phyloP scores from a whole-genome alignment of 2,797 vertebrate genomes.

The Chelonia mydas region DNA sequence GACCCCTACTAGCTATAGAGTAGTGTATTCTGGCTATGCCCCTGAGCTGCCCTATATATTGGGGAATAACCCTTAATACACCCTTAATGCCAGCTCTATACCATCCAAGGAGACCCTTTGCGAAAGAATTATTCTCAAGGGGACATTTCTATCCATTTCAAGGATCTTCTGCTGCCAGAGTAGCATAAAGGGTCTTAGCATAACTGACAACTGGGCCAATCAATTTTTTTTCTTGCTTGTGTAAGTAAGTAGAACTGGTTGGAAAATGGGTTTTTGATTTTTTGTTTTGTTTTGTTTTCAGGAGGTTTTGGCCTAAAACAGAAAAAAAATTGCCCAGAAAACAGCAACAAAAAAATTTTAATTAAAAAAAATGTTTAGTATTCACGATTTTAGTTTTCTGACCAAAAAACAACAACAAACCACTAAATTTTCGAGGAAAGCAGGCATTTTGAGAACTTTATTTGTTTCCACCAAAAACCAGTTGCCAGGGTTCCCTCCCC shows the following conservation, averaged over 20 bases:
- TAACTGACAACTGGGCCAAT: background rate
- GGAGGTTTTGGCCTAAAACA: too few relatives aligned
- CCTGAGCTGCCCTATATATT: background rate
- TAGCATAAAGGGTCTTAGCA: accelerated
- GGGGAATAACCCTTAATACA: background rate
- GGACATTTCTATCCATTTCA: background rate
- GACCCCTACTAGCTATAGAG: too few relatives aligned
- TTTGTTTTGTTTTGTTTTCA: too few relatives aligned
- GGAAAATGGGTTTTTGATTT: too few relatives aligned
- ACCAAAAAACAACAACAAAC: background rate
- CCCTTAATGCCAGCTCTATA: background rate
- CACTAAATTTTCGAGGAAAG: background rate
- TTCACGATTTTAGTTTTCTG: background rate
- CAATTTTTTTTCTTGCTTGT: too few relatives aligned
- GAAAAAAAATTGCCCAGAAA: background rate
- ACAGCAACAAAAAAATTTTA: background rate
- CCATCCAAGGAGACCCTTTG: background rate
- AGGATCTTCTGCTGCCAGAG: background rate
- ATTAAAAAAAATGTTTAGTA: background rate
- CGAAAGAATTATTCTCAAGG: background rate
- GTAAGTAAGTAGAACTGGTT: too few relatives aligned
- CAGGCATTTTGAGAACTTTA: background rate
- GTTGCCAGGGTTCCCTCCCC: too few relatives aligned
- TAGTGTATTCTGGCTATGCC: background rate
- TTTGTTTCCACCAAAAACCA: background rate